Evolutionary conservation across 1,140 invertebrate genomes (phyloP), one percentile per base, ranked within the genome.

Genomic region (Aphelinus atriplicis): DNA sequence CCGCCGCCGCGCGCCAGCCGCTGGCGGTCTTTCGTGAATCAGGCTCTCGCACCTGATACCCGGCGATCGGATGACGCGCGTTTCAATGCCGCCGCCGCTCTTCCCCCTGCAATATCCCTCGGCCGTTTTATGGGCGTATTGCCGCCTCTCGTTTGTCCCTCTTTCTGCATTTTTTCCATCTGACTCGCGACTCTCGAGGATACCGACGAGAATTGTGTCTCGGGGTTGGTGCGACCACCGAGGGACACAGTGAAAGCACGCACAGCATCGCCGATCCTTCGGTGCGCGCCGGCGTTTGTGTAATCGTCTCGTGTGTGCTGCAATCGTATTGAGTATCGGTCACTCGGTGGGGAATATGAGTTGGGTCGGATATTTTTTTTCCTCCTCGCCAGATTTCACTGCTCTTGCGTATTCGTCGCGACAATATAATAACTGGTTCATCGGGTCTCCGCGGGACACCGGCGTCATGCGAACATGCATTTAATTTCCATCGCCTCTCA

Each of bases 21-120:
- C 26, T 26, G 26, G 26, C 26, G 26, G 26, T 76, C 77, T 79
- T 79, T 79, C 77, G 77, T 77, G 77, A 84, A 87, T 86, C 85
- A 84, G 85, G 86, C 87, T 87, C 26, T 26, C 87, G 85, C 86
- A 88, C 86, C 84, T 87, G 86, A 88, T 85, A 86, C 85, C 80
- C 76, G 76, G 81, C 79, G 84, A 88, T 87, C 84, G 82, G 84
- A 86, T 87, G 85, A 86, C 84, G 85, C 84, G 26, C 46, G n/a
- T 57, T 46, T 56, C 57, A 47, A 62, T 62, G 65, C 62, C 53
- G 42, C 26, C 60, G 3, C 43, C 55, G 46, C 48, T 61, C 57
- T 3, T 26, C 5, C 45, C 46, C 69, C 46, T 1, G 7, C 10
- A 43, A 1, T 53, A 2, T 66, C 51, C 64, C 26, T 55, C 47